Conservation (phyloP, 2,888 invertebrate genomes). For the Limenitis camilla region DNA sequence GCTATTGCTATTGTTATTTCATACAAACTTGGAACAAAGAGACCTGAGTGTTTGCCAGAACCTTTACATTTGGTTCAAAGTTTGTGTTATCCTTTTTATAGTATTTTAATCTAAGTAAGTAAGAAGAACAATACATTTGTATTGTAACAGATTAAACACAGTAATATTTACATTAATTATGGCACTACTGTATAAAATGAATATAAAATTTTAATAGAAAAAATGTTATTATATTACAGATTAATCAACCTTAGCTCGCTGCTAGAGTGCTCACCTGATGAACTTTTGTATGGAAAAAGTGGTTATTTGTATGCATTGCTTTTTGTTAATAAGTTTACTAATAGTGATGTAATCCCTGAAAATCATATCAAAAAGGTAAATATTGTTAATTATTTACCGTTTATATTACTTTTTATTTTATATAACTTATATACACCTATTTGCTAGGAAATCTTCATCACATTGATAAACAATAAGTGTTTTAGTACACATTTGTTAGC, state of each 20-base stretch:
- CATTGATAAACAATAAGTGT: too few relatives aligned
- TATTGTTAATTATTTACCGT: too few relatives aligned
- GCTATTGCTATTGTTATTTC: constrained; percentile 83
- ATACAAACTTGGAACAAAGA: constrained; percentile 63
- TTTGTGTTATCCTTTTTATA: constrained; percentile 47
- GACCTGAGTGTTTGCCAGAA: constrained; percentile 56
- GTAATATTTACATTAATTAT: too few relatives aligned
- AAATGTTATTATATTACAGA: constrained; percentile 46
- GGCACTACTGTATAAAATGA: too few relatives aligned
- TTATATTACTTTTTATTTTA: too few relatives aligned
- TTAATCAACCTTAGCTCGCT: constrained; percentile 71
- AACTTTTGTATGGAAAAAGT: constrained; percentile 87
- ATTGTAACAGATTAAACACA: too few relatives aligned
- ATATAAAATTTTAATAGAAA: too few relatives aligned
- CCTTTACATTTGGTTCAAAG: constrained; percentile 64
- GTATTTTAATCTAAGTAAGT: neutral
- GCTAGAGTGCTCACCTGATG: constrained; percentile 80
- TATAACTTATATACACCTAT: too few relatives aligned
- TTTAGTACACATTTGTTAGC: too few relatives aligned
- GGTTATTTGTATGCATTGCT: constrained; percentile 88
- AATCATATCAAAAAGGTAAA: constrained; percentile 76
- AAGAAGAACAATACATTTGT: too few relatives aligned
- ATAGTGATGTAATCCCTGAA: constrained; percentile 74
- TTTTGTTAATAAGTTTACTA: constrained; percentile 81
- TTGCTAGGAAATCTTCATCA: too few relatives aligned